A percentile compares a stretch with the other conserved stretches of the same genome.
These are phyloP conservation scores for Actenoides lindsayi DNA, from an alignment of 2,113 vertebrate genomes.

Conservation along the genomic window DNA sequence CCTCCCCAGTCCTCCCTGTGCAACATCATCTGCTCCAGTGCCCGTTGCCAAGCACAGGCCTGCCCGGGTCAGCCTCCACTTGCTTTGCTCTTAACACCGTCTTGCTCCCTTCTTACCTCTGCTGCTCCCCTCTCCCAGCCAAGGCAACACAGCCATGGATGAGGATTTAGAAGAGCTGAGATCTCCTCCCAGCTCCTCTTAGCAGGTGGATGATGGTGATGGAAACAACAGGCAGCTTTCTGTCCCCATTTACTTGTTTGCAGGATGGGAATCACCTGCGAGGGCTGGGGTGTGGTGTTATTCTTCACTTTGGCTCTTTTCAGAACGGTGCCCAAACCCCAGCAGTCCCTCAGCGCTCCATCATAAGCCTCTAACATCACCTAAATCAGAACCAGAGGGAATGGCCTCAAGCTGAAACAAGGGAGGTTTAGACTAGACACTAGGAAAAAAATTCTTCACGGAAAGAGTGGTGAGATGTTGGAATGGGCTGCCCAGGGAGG, in stretches of 20 bases:
- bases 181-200: not conserved
- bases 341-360: not conserved
- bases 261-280: not conserved
- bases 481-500: too few relatives aligned
- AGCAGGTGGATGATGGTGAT: not conserved
- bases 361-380: not conserved
- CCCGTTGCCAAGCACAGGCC: not conserved
- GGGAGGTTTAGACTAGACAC: too few relatives aligned
- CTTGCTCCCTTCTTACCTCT: not conserved
- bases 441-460: too few relatives aligned
- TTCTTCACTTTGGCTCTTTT: not conserved
- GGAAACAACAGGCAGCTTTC: not conserved
- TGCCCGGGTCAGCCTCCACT: not conserved
- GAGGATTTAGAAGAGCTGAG: not conserved
- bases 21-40: not conserved
- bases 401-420: too few relatives aligned
- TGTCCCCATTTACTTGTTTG: not conserved
- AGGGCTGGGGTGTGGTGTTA: not conserved
- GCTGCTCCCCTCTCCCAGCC: not conserved
- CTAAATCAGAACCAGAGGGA: too few relatives aligned
- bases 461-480: too few relatives aligned
- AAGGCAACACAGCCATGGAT: not conserved
- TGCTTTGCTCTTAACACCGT: not conserved
- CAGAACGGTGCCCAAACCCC: not conserved
- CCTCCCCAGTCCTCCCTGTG: not conserved